Conservation (phyloP, 2,888 invertebrate species). For the Euproctis similis region DNA sequence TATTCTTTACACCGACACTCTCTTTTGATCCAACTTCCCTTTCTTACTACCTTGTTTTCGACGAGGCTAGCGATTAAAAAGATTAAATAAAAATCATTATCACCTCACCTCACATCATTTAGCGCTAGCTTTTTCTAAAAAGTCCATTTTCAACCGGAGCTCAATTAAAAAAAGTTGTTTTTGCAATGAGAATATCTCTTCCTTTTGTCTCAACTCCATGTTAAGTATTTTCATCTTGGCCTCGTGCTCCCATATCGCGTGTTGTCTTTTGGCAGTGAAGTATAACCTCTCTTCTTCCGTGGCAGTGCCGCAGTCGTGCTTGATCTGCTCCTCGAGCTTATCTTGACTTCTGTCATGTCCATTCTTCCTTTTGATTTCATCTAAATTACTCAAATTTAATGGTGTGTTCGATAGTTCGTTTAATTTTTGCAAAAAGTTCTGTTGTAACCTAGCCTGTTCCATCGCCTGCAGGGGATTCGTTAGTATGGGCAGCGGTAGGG, state of each 20-base stretch:
- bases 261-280: constrained; percentile 63
- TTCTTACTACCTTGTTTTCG: too few relatives aligned
- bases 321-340: constrained; percentile 35
- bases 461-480: constrained; percentile 56
- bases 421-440: constrained; percentile 58
- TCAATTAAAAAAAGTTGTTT: constrained; percentile 69
- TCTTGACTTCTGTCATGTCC: constrained; percentile 39
- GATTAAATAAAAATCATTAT: too few relatives aligned
- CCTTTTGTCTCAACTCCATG: constrained; percentile 67
- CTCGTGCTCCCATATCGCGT: constrained; percentile 69
- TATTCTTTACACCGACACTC: too few relatives aligned
- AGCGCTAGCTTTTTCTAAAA: constrained; percentile 65
- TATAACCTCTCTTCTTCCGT: constrained; percentile 62
- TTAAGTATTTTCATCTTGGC: constrained; percentile 71
- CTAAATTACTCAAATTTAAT: constrained; percentile 61
- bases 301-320: constrained; percentile 43
- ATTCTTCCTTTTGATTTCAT: constrained; percentile 40
- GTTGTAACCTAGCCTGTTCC: constrained; percentile 61
- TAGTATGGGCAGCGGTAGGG: constrained; percentile 32
- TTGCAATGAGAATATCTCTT: constrained; percentile 68
- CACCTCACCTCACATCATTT: constrained; percentile 46
- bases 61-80: too few relatives aligned
- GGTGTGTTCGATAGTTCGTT: constrained; percentile 66
- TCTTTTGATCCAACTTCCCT: too few relatives aligned
- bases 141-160: constrained; percentile 69